Evolutionary conservation across 2,113 vertebrate genomes (phyloP).

Genomic region (Falcunculus frontatus): DNA sequence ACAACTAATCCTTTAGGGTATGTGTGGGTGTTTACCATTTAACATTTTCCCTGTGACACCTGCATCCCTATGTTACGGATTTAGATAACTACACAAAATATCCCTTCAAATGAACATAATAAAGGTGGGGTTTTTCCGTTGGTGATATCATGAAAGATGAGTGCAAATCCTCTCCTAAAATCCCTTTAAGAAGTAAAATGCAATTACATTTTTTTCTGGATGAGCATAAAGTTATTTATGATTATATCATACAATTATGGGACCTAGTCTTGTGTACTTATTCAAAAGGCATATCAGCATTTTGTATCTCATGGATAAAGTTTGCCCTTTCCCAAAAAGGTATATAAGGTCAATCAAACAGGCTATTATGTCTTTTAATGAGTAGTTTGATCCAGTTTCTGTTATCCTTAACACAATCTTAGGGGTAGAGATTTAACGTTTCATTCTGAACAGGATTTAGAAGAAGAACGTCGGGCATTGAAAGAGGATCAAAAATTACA

Average conservation of each 20-base stretch:
- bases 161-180: not conserved
- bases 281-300: too few species aligned
- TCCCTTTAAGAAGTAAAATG: not conserved
- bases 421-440: constrained; percentile 63
- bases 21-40: fast-evolving
- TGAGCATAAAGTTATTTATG: not conserved
- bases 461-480: constrained; percentile 77
- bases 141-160: not conserved
- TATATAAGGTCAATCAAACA: not conserved
- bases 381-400: not conserved
- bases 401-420: constrained; percentile 70
- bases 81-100: not conserved
- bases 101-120: not conserved
- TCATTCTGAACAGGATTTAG: constrained; percentile 66
- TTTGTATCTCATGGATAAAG: too few species aligned
- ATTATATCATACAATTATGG: not conserved
- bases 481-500: constrained; percentile 81
- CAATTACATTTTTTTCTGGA: not conserved
- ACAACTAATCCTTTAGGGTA: not conserved
- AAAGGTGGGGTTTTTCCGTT: not conserved
- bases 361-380: not conserved
- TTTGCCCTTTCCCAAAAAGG: too few species aligned
- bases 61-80: not conserved
- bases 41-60: not conserved
- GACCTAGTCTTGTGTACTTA: not conserved